phyloP scores from a whole-genome alignment of 1,140 invertebrate genomes.

The Drosophila chauvacae region DNA sequence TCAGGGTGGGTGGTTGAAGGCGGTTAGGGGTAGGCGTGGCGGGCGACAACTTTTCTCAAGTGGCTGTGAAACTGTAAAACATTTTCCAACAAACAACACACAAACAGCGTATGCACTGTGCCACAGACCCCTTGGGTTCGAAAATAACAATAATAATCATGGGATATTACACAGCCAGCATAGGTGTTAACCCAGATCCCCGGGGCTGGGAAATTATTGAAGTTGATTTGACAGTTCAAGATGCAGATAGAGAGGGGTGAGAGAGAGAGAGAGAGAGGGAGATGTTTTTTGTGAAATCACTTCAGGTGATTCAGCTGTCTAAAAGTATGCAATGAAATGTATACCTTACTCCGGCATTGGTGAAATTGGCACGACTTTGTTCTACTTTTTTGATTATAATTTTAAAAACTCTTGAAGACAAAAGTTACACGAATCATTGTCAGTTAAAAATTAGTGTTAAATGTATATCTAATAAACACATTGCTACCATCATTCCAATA shows the following conservation, averaged over 20 bases:
- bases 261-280: too few species aligned
- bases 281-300: not conserved
- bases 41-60: constrained; percentile 50
- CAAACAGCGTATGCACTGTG: constrained; percentile 41
- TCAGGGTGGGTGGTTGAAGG: not conserved
- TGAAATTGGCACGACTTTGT: not conserved
- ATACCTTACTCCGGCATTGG: not conserved
- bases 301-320: too few species aligned
- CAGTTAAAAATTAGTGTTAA: not conserved
- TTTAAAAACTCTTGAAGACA: too few species aligned
- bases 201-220: not conserved
- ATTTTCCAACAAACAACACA: constrained; percentile 27
- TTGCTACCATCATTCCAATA: not conserved
- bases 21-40: not conserved
- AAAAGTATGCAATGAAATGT: not conserved
- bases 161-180: not conserved
- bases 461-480: not conserved
- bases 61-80: constrained; percentile 60
- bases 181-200: not conserved
- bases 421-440: not conserved
- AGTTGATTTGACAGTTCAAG: not conserved
- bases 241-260: not conserved
- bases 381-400: too few species aligned
- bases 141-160: constrained; percentile 13
- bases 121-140: not conserved